Evolutionary conservation across 2,888 invertebrate species (phyloP).

Genomic region (Apamea monoglypha): DNA sequence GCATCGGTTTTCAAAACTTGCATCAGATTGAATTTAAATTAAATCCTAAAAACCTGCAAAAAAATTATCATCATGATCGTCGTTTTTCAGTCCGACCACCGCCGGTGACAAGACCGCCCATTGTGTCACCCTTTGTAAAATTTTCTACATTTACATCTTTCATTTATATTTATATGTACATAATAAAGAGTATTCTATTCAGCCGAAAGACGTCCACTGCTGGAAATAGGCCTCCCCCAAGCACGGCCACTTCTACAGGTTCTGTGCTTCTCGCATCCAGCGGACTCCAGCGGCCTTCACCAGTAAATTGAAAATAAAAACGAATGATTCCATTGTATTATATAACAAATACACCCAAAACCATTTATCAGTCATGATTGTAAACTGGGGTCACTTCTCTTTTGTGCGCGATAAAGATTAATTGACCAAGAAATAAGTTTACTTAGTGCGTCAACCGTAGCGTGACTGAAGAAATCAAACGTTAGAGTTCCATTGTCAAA

Average conservation of each 20-base stretch:
- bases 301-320: not conserved
- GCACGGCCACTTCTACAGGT: not conserved
- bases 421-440: conserved; percentile 46
- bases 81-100: too few relatives aligned
- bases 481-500: conserved; percentile 36
- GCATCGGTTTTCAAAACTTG: not conserved
- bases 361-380: conserved; percentile 1
- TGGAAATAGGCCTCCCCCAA: not conserved
- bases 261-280: not conserved
- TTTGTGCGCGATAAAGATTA: conserved; percentile 6
- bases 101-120: too few relatives aligned
- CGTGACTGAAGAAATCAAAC: conserved; percentile 46
- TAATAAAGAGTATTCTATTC: not conserved
- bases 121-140: too few relatives aligned
- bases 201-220: not conserved
- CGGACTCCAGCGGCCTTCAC: not conserved
- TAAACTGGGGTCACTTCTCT: conserved; percentile 3
- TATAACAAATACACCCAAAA: conserved; percentile 7
- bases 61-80: not conserved
- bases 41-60: not conserved
- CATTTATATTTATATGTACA: not conserved
- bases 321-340: not conserved
- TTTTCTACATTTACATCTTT: not conserved
- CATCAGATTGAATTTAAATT: not conserved
- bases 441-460: conserved; percentile 30